Evolutionary conservation across 1,140 invertebrate species (phyloP).

Genomic region (Macrobrachium rosenbergii): DNA sequence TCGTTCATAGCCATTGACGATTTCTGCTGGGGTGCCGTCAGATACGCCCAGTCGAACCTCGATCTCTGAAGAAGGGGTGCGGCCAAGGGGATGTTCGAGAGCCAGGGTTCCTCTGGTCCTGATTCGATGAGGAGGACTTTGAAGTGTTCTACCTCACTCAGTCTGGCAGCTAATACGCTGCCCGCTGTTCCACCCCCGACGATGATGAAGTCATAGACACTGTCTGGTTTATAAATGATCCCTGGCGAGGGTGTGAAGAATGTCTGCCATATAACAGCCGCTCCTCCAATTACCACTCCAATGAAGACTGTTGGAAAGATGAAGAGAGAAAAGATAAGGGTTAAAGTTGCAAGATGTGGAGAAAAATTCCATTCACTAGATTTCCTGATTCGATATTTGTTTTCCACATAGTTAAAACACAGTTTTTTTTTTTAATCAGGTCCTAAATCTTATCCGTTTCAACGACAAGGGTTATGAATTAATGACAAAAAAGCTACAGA

Average conservation of each 20-base stretch:
- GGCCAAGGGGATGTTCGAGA: conserved; percentile 77
- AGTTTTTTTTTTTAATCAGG: no score
- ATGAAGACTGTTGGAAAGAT: not conserved
- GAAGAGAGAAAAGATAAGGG: not conserved
- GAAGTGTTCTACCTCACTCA: conserved; percentile 60
- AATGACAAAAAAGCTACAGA: no score
- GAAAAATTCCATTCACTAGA: no score
- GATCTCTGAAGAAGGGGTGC: conserved; percentile 78
- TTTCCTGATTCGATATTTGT: no score
- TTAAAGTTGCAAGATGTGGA: no score
- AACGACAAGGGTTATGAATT: no score
- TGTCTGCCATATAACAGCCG: conserved; percentile 32
- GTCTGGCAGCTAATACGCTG: conserved; percentile 73
- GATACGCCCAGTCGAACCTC: conserved; percentile 83
- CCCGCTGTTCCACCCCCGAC: conserved; percentile 73
- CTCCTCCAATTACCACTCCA: conserved; percentile 9
- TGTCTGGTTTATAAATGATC: conserved; percentile 47
- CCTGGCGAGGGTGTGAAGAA: conserved; percentile 50
- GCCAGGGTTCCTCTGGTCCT: conserved; percentile 69
- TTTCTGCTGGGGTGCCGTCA: conserved; percentile 86
- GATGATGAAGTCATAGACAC: conserved; percentile 64
- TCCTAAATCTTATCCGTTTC: no score
- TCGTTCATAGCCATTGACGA: conserved; percentile 84
- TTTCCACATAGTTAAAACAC: no score
- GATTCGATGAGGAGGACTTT: conserved; percentile 67